Base-by-base conservation (phyloP, 2,113 vertebrate genomes). In the Xiphophorus maculatus region DNA sequence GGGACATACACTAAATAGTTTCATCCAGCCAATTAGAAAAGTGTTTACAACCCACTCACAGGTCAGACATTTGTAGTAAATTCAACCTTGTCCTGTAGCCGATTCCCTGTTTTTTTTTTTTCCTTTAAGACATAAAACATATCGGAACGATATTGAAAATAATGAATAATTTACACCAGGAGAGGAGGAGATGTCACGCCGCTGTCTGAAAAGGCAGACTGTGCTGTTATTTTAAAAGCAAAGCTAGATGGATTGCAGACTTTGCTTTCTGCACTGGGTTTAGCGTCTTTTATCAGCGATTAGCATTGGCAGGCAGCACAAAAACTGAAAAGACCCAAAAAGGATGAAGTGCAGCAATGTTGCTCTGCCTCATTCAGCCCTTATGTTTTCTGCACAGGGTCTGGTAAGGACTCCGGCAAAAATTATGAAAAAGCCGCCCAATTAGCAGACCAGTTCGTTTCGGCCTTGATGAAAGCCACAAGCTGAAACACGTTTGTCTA, bases 1-100 rank as follows among this genome's bases (percentile, higher is more conserved):
- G 51, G 35, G 58, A 40, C 37, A 64, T 60, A 65, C 75, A 60
- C 58, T n/a, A 84, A 81, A 68, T 61, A 58, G 48, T 74, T 69
- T 27, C 32, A 58, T 32, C 62, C 58, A 76, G 66, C 67, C 37
- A 32, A 58, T 25, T 25, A n/a, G 51, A 58, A n/a, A 58, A 7
- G 7, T 58, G 51, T n/a, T n/a, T 10, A 58, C 17, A 11, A 25
- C 7, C 25, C 22, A 58, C 2, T n/a, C 25, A 11, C 51, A n/a
- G 25, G 25, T 58, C 22, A n/a, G 7, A 54, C 17, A 54, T 22
- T 22, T 25, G 6, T 54, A 22, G 48, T 6, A 22, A 42, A 58
- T n/a, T 58, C 51, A 11, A 58, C 14, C 44, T 51, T 11, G 7
- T n/a, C 7, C 25, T 19, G 48, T 9, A 54, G 40, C 12, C 14